These are phyloP conservation scores for Ceyx melanurus DNA, from an alignment of 2,113 vertebrate species.

Conservation along the genomic window DNA sequence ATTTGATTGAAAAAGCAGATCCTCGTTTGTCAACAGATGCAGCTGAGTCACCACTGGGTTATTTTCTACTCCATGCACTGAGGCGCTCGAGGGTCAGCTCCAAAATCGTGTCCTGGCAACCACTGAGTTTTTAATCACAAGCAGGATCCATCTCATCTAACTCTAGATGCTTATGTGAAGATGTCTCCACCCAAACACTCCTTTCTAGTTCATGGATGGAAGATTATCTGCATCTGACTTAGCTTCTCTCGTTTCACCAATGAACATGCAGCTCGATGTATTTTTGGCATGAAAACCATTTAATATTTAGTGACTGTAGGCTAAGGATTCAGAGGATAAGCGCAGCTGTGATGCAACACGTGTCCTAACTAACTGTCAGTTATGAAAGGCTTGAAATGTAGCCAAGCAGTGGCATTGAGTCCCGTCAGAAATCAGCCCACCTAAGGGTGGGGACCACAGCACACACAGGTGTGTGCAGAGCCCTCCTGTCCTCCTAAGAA, in stretches of 20 bases:
- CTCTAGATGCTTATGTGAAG: not conserved
- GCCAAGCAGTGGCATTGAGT: not conserved
- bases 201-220: not conserved
- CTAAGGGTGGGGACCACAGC: not conserved
- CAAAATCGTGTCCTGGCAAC: not conserved
- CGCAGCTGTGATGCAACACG: accelerated
- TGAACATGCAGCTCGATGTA: not conserved
- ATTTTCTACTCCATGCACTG: not conserved
- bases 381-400: not conserved
- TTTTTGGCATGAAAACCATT: not conserved
- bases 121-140: not conserved
- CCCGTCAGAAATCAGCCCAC: not conserved
- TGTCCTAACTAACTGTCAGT: not conserved
- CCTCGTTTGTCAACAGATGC: not conserved
- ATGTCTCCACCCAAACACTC: not conserved
- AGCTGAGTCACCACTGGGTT: conserved; percentile 18
- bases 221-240: not conserved
- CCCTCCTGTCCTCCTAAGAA: not conserved
- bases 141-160: not conserved
- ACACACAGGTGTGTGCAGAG: accelerated
- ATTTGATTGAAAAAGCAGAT: not conserved
- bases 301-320: not conserved
- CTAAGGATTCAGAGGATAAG: not conserved
- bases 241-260: not conserved
- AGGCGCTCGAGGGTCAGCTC: not conserved